phyloP scores from a whole-genome alignment of 2,113 vertebrate genomes.

The Charina bottae region DNA sequence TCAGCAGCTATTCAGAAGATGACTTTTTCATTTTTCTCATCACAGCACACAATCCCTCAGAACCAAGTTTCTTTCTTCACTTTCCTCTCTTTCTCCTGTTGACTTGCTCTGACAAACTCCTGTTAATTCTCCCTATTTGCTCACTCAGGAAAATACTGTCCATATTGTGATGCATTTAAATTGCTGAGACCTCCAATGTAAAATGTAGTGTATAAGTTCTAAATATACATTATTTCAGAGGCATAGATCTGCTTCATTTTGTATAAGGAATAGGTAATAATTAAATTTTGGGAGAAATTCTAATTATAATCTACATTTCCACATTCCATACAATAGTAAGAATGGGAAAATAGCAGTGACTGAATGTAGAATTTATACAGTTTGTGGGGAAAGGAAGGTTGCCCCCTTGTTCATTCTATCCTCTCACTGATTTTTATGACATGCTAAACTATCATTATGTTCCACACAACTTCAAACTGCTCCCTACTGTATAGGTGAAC shows the following conservation, averaged over 20 bases:
- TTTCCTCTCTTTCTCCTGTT: neutral
- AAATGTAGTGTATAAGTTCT: neutral
- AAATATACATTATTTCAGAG: neutral
- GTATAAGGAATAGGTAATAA: neutral
- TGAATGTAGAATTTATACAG: conserved; percentile 34
- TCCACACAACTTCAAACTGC: conserved; percentile 44
- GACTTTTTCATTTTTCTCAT: neutral
- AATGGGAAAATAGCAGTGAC: conserved; percentile 47
- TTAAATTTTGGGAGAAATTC: neutral
- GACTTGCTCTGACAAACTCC: neutral
- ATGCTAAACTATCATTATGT: conserved; percentile 44
- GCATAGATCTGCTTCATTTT: neutral
- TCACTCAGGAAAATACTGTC: neutral
- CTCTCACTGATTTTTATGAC: conserved; percentile 54
- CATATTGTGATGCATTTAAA: neutral
- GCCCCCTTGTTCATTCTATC: conserved; percentile 43
- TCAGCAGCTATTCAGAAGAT: neutral
- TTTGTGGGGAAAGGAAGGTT: conserved; percentile 48
- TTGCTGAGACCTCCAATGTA: too few species aligned
- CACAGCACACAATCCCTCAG: neutral
- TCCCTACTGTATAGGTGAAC: conserved; percentile 53
- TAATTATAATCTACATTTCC: conserved; percentile 6
- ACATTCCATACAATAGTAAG: conserved; percentile 23
- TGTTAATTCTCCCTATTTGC: neutral
- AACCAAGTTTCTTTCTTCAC: neutral